Base-by-base conservation (phyloP, 2,113 vertebrate genomes). In the Onychorhynchus coronatus region DNA sequence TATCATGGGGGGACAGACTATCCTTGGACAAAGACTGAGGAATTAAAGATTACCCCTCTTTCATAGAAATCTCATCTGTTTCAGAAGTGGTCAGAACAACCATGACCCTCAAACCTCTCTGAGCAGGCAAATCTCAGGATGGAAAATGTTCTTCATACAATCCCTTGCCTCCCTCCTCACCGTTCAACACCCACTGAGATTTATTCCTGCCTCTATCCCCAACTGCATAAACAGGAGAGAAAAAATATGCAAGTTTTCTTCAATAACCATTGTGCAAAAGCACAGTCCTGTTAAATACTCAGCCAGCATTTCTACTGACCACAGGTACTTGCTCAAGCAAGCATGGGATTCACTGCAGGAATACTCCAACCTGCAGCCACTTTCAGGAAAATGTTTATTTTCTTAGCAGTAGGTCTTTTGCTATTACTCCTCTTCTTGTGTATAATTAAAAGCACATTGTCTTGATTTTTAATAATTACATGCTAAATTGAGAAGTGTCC, bases 401-500 rank as follows among this genome's bases (percentile, higher is more conserved):
- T 72, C 56, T 67, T 39, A 88, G 44, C 37, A 63, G 65, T 75
- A 68, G 47, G 18, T 65, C 78, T 94, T 90, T 16, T 58, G 33
- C 31, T 75, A 84, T 53, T 67, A 37, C 31, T 68, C 31, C 35
- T 65, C 68, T 72, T 77, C 65, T 88, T 72, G 59, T 52, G 19
- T 22, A 8, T 59, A 92, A 92, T 88, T 92, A 78, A 58, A 78
- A 72, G 37, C 28, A 42, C 53, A 92, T 67, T 78, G 55, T 39
- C 73, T 79, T 70, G 52, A 72, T 91, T 84, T 88, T 87, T 84
- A 56, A 70, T 88, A 93, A 93, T 94, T 91, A 65, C 44, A 39
- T n/a, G 25, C 14, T 78, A 49, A 96, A 65, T n/a, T 39, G 30
- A 91, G 44, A 89, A 72, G 83, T 50, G 79, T 92, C 90, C 95